Conservation (phyloP, 2,797 vertebrate genomes). For the Buceros bicornis region DNA sequence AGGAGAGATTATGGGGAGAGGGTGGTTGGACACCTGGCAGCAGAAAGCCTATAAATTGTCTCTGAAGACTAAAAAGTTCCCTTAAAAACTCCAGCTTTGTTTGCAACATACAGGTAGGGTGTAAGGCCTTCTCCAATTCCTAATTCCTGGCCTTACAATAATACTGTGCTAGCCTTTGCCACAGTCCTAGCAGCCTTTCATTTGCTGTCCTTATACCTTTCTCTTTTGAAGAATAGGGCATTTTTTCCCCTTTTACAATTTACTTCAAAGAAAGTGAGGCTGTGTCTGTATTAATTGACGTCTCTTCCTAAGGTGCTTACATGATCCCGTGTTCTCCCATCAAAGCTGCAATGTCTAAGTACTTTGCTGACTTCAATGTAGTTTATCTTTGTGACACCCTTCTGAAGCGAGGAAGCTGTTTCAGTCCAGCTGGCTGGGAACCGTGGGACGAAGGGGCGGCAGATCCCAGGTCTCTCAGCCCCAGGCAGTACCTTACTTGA, state of each 20-base stretch:
- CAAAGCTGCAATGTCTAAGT: neutral
- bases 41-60: neutral
- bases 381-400: neutral
- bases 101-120: neutral
- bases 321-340: neutral
- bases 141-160: neutral
- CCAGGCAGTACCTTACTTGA: accelerated
- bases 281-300: neutral
- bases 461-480: neutral
- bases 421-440: neutral
- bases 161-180: neutral
- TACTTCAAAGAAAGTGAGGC: neutral
- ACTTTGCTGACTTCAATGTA: neutral
- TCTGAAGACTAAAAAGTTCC: neutral
- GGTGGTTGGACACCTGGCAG: neutral
- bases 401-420: accelerated
- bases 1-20: neutral
- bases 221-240: neutral
- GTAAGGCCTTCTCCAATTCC: neutral
- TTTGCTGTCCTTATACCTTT: neutral
- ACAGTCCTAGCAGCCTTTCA: neutral
- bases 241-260: neutral
- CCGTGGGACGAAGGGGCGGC: neutral
- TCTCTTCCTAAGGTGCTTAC: neutral
- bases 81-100: neutral